Evolutionary conservation across 2,113 vertebrate species (phyloP).

Genomic region (Helogale parvula): DNA sequence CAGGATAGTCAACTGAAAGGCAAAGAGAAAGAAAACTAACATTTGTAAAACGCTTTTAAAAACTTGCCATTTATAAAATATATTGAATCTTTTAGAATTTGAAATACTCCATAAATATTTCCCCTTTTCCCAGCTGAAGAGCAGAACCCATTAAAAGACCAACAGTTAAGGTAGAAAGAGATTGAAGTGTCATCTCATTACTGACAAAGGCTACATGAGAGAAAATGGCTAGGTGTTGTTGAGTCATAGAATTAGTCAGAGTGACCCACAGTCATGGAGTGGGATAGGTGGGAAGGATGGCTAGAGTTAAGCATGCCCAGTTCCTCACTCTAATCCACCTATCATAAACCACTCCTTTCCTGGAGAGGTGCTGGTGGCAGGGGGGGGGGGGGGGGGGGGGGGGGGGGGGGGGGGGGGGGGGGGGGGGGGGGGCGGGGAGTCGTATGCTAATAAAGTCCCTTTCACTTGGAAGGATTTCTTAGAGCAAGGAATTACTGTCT

Average conservation of each 20-base stretch:
- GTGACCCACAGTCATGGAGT: neutral
- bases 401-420: neutral
- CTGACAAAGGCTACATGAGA: neutral
- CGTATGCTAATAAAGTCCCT: neutral
- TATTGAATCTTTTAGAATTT: conserved; percentile 13
- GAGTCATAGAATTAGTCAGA: neutral
- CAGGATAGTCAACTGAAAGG: neutral
- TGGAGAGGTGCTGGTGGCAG: neutral
- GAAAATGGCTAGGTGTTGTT: neutral
- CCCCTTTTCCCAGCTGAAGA: neutral
- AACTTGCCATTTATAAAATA: neutral
- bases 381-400: neutral
- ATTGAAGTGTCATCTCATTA: neutral
- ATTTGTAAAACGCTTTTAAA: neutral
- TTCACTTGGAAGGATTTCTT: neutral
- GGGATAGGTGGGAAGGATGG: neutral
- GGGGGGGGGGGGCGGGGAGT: neutral
- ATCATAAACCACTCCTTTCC: neutral
- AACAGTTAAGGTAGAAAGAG: neutral
- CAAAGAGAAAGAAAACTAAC: neutral
- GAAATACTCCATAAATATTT: neutral
- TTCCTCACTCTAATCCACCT: neutral
- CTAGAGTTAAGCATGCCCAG: neutral
- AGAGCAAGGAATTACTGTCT: neutral
- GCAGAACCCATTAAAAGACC: neutral